phyloP scores from a whole-genome alignment of 2,113 vertebrate species.

The Zosterops borbonicus region DNA sequence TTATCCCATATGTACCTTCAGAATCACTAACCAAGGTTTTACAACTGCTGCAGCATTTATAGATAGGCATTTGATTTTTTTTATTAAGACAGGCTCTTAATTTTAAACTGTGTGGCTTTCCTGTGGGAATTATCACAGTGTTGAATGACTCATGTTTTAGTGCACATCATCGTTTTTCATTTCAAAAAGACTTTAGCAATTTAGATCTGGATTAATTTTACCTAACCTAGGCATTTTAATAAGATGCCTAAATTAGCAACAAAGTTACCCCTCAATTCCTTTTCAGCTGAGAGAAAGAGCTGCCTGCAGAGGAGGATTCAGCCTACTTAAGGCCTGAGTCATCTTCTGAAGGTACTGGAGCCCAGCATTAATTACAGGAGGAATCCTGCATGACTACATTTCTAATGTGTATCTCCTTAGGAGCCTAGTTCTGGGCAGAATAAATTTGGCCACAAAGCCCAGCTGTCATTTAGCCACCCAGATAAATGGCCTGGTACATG shows the following conservation, averaged over 20 bases:
- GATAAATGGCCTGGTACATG: neutral
- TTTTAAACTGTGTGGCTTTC: slow-evolving; percentile 9
- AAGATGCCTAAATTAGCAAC: slow-evolving; percentile 47
- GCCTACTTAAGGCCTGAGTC: slow-evolving; percentile 47
- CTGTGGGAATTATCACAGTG: slow-evolving; percentile 25
- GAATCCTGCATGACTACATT: neutral
- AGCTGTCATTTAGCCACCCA: neutral
- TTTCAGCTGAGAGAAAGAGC: slow-evolving; percentile 1
- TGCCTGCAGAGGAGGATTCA: slow-evolving; percentile 29
- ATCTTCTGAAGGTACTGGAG: slow-evolving; percentile 17
- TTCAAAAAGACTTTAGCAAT: slow-evolving; percentile 27
- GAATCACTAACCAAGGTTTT: neutral
- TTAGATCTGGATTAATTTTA: slow-evolving; percentile 42
- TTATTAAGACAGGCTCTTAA: neutral
- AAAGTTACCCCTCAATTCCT: slow-evolving; percentile 10
- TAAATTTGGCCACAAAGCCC: neutral
- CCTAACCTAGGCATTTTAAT: slow-evolving; percentile 42
- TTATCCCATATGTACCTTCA: neutral
- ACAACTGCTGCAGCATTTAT: neutral
- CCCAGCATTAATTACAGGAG: slow-evolving; percentile 31
- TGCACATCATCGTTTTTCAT: neutral
- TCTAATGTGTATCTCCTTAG: neutral
- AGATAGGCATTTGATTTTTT: slow-evolving; percentile 27
- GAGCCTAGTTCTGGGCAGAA: neutral
- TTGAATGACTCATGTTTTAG: slow-evolving; percentile 46